These are phyloP conservation scores for Nasonia vitripennis DNA, from an alignment of 1,140 invertebrate species.

Conservation along the genomic window DNA sequence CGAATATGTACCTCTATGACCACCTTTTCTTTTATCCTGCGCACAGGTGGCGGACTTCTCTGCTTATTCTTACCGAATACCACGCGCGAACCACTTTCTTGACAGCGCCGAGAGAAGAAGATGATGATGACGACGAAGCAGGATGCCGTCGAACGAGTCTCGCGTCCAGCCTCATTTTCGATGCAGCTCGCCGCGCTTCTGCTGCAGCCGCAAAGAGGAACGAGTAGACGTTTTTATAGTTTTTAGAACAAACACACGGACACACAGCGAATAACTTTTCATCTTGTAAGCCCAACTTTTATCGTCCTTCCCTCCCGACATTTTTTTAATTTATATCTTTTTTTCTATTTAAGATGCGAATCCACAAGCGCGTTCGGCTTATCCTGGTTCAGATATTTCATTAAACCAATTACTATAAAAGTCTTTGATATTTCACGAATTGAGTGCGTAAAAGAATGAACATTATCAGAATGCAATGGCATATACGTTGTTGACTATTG, in stretches of 20 bases:
- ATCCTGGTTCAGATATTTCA: neutral
- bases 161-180: slow-evolving; percentile 7
- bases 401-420: neutral
- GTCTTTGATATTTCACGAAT: slow-evolving; percentile 17
- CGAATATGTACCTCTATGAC: neutral
- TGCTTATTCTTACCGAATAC: slow-evolving; percentile 91
- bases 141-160: slow-evolving; percentile 29
- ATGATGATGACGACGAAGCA: neutral
- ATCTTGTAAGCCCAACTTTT: slow-evolving; percentile 37
- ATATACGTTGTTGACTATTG: slow-evolving; percentile 10
- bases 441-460: slow-evolving; percentile 7
- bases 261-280: slow-evolving; percentile 28
- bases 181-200: neutral
- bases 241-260: slow-evolving; percentile 25
- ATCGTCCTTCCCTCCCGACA: neutral
- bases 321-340: neutral
- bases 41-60: slow-evolving; percentile 84
- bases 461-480: neutral
- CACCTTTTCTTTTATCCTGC: slow-evolving; percentile 9
- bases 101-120: slow-evolving; percentile 66
- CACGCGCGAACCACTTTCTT: slow-evolving; percentile 87
- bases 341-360: neutral
- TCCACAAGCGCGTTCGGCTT: neutral
- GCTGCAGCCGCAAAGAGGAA: neutral
- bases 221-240: slow-evolving; percentile 41